These are phyloP conservation scores for Embiotoca jacksoni DNA, from an alignment of 2,113 vertebrate species.

Conservation along the genomic window DNA sequence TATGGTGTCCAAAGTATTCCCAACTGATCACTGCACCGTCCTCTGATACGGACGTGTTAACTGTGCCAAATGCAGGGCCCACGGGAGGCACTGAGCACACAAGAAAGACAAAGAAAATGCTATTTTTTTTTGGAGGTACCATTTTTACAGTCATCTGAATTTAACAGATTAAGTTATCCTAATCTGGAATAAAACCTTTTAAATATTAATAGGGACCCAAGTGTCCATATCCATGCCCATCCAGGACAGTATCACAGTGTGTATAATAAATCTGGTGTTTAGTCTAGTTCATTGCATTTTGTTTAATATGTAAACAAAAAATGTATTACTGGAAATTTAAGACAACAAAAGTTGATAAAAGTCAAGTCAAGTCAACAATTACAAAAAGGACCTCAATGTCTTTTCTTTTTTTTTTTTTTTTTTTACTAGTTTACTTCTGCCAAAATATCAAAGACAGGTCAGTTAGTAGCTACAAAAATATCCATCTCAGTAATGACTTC, in stretches of 20 bases:
- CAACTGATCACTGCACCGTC: conserved; percentile 92
- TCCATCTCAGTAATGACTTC: conserved; percentile 11
- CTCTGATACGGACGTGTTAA: conserved; percentile 90
- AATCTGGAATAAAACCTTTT: conserved; percentile 7
- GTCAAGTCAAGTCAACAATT: too few species aligned
- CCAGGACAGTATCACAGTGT: not conserved
- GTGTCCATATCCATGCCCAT: not conserved
- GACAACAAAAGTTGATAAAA: too few species aligned
- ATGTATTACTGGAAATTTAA: too few species aligned
- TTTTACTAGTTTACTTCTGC: not conserved
- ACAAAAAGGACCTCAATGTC: not conserved
- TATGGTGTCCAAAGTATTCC: conserved; percentile 94
- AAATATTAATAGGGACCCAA: not conserved
- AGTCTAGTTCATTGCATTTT: not conserved
- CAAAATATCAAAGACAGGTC: not conserved
- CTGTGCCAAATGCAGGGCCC: conserved; percentile 89
- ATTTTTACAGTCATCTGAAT: not conserved
- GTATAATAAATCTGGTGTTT: not conserved
- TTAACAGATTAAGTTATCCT: not conserved
- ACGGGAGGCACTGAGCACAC: conserved; percentile 86
- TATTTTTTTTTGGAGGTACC: not conserved
- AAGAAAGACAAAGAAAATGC: conserved; percentile 79
- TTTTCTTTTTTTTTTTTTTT: not conserved
- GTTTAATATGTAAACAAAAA: not conserved
- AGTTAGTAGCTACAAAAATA: conserved; percentile 7